phyloP scores from a whole-genome alignment of 92 coral and sea anemone species.

The Porites lobata region DNA sequence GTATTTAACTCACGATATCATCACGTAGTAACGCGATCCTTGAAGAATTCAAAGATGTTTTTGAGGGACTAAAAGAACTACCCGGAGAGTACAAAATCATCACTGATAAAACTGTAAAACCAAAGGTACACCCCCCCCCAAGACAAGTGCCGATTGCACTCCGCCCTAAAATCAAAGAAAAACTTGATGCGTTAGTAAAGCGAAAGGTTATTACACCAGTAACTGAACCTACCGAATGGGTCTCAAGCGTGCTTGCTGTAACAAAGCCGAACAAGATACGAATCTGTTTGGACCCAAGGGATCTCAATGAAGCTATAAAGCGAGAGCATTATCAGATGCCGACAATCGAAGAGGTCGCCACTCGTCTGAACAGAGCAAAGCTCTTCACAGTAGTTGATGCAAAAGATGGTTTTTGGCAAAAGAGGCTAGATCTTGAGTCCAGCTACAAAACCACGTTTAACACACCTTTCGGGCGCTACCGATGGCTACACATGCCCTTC shows the following conservation, averaged over 20 bases:
- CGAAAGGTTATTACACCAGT: slow-evolving; percentile 39
- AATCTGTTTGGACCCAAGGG: slow-evolving; percentile 8
- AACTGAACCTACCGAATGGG: slow-evolving; percentile 42
- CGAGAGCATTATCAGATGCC: slow-evolving; percentile 2
- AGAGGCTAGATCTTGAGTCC: too few relatives aligned
- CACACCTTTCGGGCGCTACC: too few relatives aligned
- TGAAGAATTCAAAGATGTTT: slow-evolving; percentile 37
- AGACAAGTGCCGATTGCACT: slow-evolving; percentile 45
- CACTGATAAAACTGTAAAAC: slow-evolving; percentile 48
- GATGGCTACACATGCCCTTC: too few relatives aligned
- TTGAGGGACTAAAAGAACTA: slow-evolving; percentile 40
- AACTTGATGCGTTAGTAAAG: slow-evolving; percentile 35
- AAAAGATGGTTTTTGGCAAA: neutral
- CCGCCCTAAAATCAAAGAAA: slow-evolving; percentile 46
- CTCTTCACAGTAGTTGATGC: slow-evolving; percentile 35
- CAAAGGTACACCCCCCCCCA: slow-evolving; percentile 49
- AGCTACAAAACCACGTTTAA: too few relatives aligned
- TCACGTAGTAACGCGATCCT: slow-evolving; percentile 14
- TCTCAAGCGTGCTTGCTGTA: slow-evolving; percentile 37
- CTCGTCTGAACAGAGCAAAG: slow-evolving; percentile 34
- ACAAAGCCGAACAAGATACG: slow-evolving; percentile 16
- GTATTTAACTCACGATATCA: slow-evolving; percentile 27
- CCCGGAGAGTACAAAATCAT: slow-evolving; percentile 59
- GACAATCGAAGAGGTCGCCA: slow-evolving; percentile 36
- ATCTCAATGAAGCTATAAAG: slow-evolving; percentile 8